A percentile compares a stretch with the other conserved stretches of the same genome.
Evolutionary conservation across 2,113 vertebrate genomes (phyloP).

Genomic region (Hoplias malabaricus): DNA sequence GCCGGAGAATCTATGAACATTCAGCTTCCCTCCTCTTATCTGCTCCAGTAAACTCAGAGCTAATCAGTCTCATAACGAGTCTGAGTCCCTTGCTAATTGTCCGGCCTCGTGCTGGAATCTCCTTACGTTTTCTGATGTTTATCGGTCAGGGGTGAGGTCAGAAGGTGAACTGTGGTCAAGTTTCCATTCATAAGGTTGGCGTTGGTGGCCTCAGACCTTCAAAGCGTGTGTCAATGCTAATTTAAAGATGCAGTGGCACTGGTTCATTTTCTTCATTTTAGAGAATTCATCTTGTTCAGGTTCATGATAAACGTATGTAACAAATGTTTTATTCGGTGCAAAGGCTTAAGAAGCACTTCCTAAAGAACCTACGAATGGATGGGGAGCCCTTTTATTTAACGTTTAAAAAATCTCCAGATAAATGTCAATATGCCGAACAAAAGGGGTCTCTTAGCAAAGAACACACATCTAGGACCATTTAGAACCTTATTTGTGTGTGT

Average conservation of each 20-base stretch:
- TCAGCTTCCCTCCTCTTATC: slow-evolving; percentile 57
- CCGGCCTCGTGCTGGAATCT: slow-evolving; percentile 52
- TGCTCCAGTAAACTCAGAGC: slow-evolving; percentile 53
- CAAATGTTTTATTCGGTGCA: too few relatives aligned
- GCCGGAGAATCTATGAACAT: slow-evolving; percentile 60
- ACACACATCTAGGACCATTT: too few relatives aligned
- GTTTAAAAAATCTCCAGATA: too few relatives aligned
- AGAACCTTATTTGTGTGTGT: too few relatives aligned
- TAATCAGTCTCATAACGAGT: slow-evolving; percentile 59
- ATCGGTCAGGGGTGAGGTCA: slow-evolving; percentile 47
- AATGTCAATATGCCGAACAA: too few relatives aligned
- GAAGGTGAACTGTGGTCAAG: neutral
- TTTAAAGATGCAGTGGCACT: neutral
- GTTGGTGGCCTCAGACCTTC: neutral
- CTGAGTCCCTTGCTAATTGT: slow-evolving; percentile 63
- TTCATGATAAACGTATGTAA: too few relatives aligned
- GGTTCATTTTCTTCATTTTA: neutral
- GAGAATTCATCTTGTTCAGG: neutral
- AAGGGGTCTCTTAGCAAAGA: too few relatives aligned
- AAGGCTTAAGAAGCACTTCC: too few relatives aligned
- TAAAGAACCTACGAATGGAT: too few relatives aligned
- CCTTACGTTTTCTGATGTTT: slow-evolving; percentile 58
- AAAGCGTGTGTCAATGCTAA: slow-evolving; percentile 19
- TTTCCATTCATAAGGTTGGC: neutral
- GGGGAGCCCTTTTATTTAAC: too few relatives aligned